Evolutionary conservation across 2,888 invertebrate genomes (phyloP), one percentile per base, ranked within the genome.

Genomic region (Zeuzera pyrina): DNA sequence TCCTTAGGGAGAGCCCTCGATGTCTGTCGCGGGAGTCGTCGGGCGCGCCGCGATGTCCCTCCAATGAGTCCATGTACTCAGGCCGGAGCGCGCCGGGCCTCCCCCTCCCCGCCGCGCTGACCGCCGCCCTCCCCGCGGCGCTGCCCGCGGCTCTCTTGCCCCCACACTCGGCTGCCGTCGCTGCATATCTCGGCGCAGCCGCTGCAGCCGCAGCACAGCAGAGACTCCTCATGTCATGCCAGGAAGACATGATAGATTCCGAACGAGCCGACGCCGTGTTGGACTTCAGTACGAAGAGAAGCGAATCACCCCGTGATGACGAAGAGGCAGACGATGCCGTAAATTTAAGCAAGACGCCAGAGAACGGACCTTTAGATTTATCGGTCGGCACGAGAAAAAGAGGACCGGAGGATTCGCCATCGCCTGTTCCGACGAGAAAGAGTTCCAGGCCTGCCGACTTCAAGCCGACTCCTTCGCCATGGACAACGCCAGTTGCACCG

Each of bases 21-120:
- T 93, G 93, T 77, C 89, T 92, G 48, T 93, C 93, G 34, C 87
- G 92, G 56, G 93, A 93, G 62, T 93, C 93, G 36, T 89, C 89
- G 42, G 89, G 89, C 43, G 87, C 86, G 47, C 89, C 88, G 41
- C 88, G 91, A 43, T 92, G 92, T 71, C 91, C 92, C 39, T 91
- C 91, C 35, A 88, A 89, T 57, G 92, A 91, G 66, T 91, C 91
- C n/a, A 85, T 89, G 56, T 88, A 89, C 59, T 90, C 91, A 27
- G 90, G 89, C 39, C 86, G 89, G 58, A 83, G 71, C 60, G 85
- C 81, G 54, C 85, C 85, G 44, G 77, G 76, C 15, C 58, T 77
- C 19, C 74, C 76, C 11, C 62, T 78, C 35, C 68, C 76, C 23
- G 84, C 89, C 13, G 90, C 91, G 64, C 86, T 91, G 43, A 87